Conservation (phyloP, 2,888 invertebrate genomes). For the Aleiodes alternator region DNA sequence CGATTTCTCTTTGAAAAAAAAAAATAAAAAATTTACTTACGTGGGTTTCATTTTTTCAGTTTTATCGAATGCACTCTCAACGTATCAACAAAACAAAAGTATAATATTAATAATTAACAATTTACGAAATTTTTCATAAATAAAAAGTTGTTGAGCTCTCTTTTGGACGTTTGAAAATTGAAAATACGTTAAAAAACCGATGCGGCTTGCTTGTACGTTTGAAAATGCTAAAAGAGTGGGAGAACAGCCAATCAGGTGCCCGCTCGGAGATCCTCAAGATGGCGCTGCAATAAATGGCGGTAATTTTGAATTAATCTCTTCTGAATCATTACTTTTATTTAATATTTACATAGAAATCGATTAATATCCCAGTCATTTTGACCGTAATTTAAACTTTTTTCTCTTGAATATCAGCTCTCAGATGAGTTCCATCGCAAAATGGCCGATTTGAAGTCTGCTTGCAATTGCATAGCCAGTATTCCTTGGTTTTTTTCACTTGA, state of each 20-base stretch:
- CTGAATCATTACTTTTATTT: background rate
- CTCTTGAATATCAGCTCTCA: slow-evolving; percentile 82
- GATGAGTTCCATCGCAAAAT: slow-evolving; percentile 98
- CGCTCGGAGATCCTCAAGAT: background rate
- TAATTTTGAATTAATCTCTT: background rate
- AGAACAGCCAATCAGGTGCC: background rate
- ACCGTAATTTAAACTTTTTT: slow-evolving; percentile 6
- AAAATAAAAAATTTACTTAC: slow-evolving; percentile 35
- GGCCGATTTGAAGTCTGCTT: slow-evolving; percentile 96
- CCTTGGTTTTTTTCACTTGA: slow-evolving; percentile 89
- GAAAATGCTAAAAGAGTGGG: background rate
- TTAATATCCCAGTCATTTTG: background rate
- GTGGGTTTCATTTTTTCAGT: slow-evolving; percentile 27
- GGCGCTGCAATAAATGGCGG: background rate
- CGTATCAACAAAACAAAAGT: background rate
- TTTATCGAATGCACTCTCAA: background rate
- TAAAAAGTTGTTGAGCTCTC: too few relatives aligned
- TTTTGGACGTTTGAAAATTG: slow-evolving; percentile 13
- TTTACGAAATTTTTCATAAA: too few relatives aligned
- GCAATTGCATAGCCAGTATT: slow-evolving; percentile 98
- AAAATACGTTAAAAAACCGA: slow-evolving; percentile 25
- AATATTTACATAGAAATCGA: background rate
- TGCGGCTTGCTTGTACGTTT: slow-evolving; percentile 9
- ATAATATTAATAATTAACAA: background rate
- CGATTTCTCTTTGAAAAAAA: background rate